Base-by-base conservation (phyloP, 1,140 invertebrate genomes). In the Leptestheria dahalacensis region DNA sequence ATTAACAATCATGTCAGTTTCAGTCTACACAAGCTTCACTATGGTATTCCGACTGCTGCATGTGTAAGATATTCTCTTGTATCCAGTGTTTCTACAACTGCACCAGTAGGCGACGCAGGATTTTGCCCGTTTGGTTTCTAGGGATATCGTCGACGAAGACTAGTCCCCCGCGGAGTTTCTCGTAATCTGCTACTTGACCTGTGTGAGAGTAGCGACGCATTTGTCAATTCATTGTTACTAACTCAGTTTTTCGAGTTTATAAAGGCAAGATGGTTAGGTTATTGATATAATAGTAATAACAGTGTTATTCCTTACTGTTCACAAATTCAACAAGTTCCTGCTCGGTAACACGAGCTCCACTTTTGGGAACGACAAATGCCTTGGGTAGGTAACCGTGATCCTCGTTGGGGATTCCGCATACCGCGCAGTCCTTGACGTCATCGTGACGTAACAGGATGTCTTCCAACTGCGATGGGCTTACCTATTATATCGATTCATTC, bases 381-480 rank as follows among this genome's bases (percentile, higher is more conserved):
- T 77, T 73, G 0, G 89, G 88, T 1, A 81, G 73, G 73, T 94
- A 90, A 2, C 89, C 89, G 55, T 72, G 72, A 48, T 75, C 73
- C 1, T 74, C 70, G 68, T 92, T 81, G 0, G 85, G 82, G 26
- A 90, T 73, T 2, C 90, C 90, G 64, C 93, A 74, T 1, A 95
- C 88, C 0, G 83, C 88, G 15, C 80, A 85, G 70, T 91, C 88
- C 9, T 76, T 77, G 1, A 93, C 79, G 53, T 78, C 80, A 1
- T 82, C 79, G 53, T 84, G 74, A 63, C 82, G 78, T 59, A 86
- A 73, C 10, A 93, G 78, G 10, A 92, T 71, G 66, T 80, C 84
- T 73, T 93, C 90, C 48, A 93, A 74, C 73, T 91, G 86, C 1
- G 88, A 85, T 21, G 90, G 90, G 18, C 87, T 83, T 4, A 93